phyloP scores from a whole-genome alignment of 2,113 vertebrate genomes.

The Deroptyus accipitrinus region DNA sequence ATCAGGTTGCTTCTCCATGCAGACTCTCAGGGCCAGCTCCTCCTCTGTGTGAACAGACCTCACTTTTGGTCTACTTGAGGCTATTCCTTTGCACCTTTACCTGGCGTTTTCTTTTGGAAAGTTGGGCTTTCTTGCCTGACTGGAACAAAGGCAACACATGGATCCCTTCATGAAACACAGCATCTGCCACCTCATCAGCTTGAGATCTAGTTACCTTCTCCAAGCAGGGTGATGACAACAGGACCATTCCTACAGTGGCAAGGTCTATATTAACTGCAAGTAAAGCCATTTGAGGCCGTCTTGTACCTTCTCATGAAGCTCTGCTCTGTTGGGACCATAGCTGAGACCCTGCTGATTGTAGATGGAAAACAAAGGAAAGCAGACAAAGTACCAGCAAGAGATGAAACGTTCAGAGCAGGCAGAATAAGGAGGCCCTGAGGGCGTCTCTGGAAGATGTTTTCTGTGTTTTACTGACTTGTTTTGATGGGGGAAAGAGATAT shows the following conservation, averaged over 20 bases:
- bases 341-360: background rate
- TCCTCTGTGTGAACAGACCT: background rate
- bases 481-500: background rate
- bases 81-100: background rate
- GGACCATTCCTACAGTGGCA: background rate
- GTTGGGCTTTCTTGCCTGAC: background rate
- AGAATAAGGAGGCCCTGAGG: background rate
- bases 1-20: background rate
- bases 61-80: background rate
- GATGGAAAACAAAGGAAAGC: background rate
- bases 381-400: background rate
- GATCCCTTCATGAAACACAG: background rate
- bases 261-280: background rate
- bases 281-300: background rate
- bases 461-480: conserved; percentile 20
- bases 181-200: background rate
- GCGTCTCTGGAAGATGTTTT: conserved; percentile 3
- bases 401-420: conserved; percentile 2
- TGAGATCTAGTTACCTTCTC: background rate
- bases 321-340: background rate
- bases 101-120: background rate
- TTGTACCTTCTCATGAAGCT: background rate
- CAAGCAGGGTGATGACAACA: background rate
- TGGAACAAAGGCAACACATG: background rate
- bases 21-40: background rate